Conservation (phyloP, 2,113 vertebrate species). For the Cyprinus carpio region DNA sequence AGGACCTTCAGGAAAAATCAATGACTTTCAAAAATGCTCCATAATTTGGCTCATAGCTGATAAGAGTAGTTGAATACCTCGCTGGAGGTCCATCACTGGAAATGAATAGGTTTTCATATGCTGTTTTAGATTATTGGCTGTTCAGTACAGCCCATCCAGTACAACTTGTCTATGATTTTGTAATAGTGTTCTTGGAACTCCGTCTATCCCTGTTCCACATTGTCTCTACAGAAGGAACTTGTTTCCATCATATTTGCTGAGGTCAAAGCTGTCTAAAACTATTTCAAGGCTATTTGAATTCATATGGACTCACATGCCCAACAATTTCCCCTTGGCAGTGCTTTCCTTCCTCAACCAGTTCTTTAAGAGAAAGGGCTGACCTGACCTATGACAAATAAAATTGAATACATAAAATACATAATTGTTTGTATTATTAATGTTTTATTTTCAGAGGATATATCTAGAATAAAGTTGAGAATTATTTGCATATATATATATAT, state of each 20-base stretch:
- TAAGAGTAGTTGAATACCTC: background rate
- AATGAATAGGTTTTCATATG: background rate
- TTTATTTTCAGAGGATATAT: no score
- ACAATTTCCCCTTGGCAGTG: slow-evolving; percentile 50
- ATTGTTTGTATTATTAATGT: no score
- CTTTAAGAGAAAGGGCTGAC: slow-evolving; percentile 42
- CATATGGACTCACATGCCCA: background rate
- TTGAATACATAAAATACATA: no score
- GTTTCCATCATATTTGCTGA: slow-evolving; percentile 13
- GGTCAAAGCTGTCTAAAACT: slow-evolving; percentile 61
- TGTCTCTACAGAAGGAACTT: slow-evolving; percentile 35
- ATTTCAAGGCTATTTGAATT: slow-evolving; percentile 64
- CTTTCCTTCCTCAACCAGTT: slow-evolving; percentile 66
- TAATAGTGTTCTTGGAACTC: slow-evolving; percentile 68
- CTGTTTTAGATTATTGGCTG: background rate
- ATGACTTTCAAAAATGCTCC: slow-evolving; percentile 14
- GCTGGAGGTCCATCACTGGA: background rate
- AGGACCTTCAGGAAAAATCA: background rate
- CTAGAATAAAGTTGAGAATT: no score
- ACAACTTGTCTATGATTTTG: slow-evolving; percentile 73
- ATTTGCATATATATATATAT: no score
- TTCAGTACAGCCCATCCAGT: slow-evolving; percentile 26
- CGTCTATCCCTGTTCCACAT: slow-evolving; percentile 68
- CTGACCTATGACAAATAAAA: background rate
- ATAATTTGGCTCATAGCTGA: slow-evolving; percentile 24